A percentile compares a stretch with the other conserved stretches of the same genome.
Evolutionary conservation across 2,888 invertebrate species (phyloP).

Genomic region (Cryptophagus acutangulus): DNA sequence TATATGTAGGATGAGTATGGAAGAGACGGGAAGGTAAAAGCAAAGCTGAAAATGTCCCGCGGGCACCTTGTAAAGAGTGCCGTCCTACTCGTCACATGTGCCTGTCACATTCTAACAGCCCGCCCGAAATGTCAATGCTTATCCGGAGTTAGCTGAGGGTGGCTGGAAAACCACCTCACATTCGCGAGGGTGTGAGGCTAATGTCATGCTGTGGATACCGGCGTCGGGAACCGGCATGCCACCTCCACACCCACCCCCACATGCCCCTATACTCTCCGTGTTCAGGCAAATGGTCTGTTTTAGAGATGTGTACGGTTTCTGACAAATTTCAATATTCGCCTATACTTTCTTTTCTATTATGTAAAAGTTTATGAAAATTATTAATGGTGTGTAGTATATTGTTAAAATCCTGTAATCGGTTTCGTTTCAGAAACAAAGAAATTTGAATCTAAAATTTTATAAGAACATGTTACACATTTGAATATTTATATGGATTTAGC

Average conservation of each 20-base stretch:
- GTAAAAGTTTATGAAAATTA: too few species aligned
- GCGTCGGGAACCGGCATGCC: constrained; percentile 12
- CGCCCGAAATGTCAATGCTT: constrained; percentile 43
- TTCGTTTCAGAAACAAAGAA: too few species aligned
- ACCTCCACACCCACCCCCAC: constrained; percentile 10
- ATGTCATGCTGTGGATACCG: constrained; percentile 12
- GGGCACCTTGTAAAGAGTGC: constrained; percentile 21
- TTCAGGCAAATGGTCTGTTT: constrained; percentile 12
- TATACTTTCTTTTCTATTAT: too few species aligned
- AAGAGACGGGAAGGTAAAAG: constrained; percentile 17
- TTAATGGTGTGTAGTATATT: too few species aligned
- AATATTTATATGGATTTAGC: too few species aligned
- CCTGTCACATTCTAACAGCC: constrained; percentile 41
- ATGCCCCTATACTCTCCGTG: constrained; percentile 7
- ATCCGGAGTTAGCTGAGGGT: constrained; percentile 31
- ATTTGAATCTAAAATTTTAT: too few species aligned
- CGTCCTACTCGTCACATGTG: constrained; percentile 26
- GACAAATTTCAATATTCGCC: too few species aligned
- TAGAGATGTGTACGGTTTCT: constrained; percentile 14
- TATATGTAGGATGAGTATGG: too few species aligned
- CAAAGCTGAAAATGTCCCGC: constrained; percentile 27
- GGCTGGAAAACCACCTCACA: constrained; percentile 10
- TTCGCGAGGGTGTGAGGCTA: constrained; percentile 12
- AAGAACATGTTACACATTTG: too few species aligned
- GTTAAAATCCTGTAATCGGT: too few species aligned